Evolutionary conservation across 2,113 vertebrate genomes (phyloP), one percentile per base, ranked within the genome.

Genomic region (Gambusia affinis): DNA sequence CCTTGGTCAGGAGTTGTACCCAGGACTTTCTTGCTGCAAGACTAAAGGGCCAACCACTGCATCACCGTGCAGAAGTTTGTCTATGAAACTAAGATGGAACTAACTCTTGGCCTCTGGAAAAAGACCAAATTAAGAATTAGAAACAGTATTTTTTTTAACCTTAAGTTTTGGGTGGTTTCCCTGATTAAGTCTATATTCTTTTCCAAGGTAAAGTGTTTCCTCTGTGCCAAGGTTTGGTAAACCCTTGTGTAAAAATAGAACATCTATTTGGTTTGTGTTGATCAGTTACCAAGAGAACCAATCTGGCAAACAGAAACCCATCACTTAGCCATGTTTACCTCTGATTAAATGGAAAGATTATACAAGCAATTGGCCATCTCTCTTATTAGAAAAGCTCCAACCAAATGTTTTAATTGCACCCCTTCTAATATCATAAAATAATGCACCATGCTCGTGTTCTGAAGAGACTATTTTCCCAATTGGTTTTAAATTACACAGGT

Each of bases 231-330:
- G 44, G 17, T 42, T 61, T 51, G n/a, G 42, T 75, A 10, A 12
- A 68, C 64, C 60, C 30, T 66, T 60, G 5, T 1, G 47, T 33
- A 35, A 72, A 31, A 67, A 12, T 44, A 27, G 69, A 73, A 76
- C 60, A 67, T 31, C 47, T 28, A 2, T 22, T 39, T 64, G 44
- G 75, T 42, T 62, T 74, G 47, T 84, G 76, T 82, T 76, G 72
- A 68, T 28, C 6, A 30, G 77, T 88, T 87, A 72, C 75, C 60
- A 47, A 74, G 83, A 76, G 35, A 80, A 84, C 67, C 69, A 75
- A 65, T 76, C 22, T 64, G 67, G 80, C 81, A 92, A 90, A 90
- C 78, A 88, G 57, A 84, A 77, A 83, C 33, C 63, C 79, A 86
- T 90, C 72, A 75, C 79, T 72, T 75, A 61, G 64, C 62, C 28